Evolutionary conservation across 2,797 vertebrate species (phyloP), one percentile per base, ranked within the genome.

Genomic region (Enteromius thamalakanensis): DNA sequence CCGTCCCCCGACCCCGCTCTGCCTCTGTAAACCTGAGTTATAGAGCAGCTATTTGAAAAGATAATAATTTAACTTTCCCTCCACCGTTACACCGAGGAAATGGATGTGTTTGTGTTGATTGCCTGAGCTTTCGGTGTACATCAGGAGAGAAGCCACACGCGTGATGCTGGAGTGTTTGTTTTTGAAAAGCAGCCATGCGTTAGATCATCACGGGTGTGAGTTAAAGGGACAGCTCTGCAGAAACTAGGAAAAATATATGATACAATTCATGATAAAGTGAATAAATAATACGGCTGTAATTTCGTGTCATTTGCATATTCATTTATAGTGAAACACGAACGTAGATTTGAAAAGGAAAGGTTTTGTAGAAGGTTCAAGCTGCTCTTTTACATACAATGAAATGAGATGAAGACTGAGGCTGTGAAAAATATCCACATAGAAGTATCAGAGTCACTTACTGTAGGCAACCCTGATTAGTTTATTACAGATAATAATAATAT

Each of bases 11-110:
- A 87, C 91, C 90, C 91, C 89, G 90, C 86, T 65, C 85, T 45
- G 62, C 67, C 80, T 23, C 77, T 42, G 80, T 81, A 82, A 79
- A 79, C 53, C 86, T 92, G 92, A 94, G 90, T 94, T 94, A 93
- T 93, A 91, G 93, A 93, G 93, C 91, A 93, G 94, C 93, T 94
- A 93, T 95, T 92, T 92, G 89, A 94, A 94, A 94, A 91, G 90
- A 90, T 92, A 92, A 94, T 94, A 92, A 94, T 92, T 94, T 93
- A 91, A 91, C 91, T 90, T 91, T 90, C 51, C 81, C 76, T 77
- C 89, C 84, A 14, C 86, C 84, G 87, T 86, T 90, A 87, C 87
- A 81, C 29, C 1, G 85, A 77, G 85, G 77, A 84, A 90, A 90
- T 89, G 87, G 89, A 91, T 88, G 90, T 85, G 82, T 89, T 88